Percentiles rank a stretch among this genome's conserved stretches.
Conservation (phyloP, 1,140 invertebrate genomes). For the Nylanderia fulva region DNA sequence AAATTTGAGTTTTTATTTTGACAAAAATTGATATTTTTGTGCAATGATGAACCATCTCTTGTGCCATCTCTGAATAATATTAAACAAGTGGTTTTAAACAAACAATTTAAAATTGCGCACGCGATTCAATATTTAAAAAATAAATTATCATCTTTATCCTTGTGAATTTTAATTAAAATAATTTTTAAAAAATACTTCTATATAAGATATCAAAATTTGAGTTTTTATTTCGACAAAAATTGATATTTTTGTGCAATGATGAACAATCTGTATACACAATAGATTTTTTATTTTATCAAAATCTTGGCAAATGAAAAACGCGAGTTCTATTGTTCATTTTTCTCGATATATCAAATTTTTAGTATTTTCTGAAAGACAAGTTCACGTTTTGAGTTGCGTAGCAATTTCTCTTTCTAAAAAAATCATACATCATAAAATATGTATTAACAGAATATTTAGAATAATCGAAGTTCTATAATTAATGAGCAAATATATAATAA, state of each 20-base stretch:
- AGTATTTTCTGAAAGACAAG: not conserved
- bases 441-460: constrained; percentile 70
- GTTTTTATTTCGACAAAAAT: constrained; percentile 2
- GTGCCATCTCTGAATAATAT: not conserved
- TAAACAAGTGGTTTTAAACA: not conserved
- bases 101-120: not conserved
- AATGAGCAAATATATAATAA: constrained; percentile 72
- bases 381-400: not conserved
- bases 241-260: not conserved
- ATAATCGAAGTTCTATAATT: constrained; percentile 73
- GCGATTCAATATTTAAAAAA: not conserved
- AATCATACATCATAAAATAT: constrained; percentile 47
- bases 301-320: constrained; percentile 28
- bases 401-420: not conserved
- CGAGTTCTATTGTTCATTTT: constrained; percentile 31
- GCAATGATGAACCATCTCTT: too few species aligned
- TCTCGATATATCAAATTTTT: constrained; percentile 3
- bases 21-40: too few species aligned
- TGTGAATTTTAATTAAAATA: not conserved
- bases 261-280: not conserved
- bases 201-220: not conserved
- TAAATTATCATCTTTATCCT: not conserved
- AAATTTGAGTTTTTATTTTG: too few species aligned
- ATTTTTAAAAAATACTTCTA: not conserved
- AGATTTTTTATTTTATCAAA: constrained; percentile 25